phyloP scores from a whole-genome alignment of 2,888 invertebrate species.

The Penaeus monodon region DNA sequence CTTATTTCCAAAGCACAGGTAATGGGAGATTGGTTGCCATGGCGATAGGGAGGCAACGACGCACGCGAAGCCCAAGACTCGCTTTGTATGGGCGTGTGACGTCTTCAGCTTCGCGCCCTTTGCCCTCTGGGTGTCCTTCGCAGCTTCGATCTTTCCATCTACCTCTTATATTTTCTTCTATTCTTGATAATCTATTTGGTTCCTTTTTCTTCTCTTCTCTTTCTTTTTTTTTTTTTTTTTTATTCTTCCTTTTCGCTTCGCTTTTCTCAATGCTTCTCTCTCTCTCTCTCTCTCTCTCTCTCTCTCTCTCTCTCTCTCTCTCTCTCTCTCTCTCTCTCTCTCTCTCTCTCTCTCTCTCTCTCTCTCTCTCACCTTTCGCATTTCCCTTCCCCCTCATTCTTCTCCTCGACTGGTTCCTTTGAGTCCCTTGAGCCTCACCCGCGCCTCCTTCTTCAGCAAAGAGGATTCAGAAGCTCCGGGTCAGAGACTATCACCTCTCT shows the following conservation, averaged over 20 bases:
- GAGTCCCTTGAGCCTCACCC: not conserved
- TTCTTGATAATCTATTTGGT: not conserved
- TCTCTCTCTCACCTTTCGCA: not conserved
- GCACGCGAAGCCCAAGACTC: no score
- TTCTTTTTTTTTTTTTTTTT: not conserved
- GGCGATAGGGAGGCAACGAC: no score
- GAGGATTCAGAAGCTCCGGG: no score
- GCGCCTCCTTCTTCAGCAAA: not conserved
- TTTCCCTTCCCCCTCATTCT: not conserved
- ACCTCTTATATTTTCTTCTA: not conserved
- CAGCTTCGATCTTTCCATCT: not conserved
- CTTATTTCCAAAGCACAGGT: no score
- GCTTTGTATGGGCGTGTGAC: no score
- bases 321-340: not conserved
- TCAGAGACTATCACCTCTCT: no score
- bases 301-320: not conserved
- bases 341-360: not conserved
- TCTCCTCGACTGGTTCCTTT: not conserved
- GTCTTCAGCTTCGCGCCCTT: not conserved
- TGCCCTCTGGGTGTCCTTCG: not conserved
- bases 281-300: not conserved
- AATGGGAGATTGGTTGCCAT: no score
- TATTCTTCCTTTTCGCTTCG: not conserved
- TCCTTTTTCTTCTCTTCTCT: not conserved
- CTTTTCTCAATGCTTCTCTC: not conserved